Percentiles rank a stretch among this genome's conserved stretches.
Conservation (phyloP, 2,113 vertebrate genomes). For the Urocitellus parryii region DNA sequence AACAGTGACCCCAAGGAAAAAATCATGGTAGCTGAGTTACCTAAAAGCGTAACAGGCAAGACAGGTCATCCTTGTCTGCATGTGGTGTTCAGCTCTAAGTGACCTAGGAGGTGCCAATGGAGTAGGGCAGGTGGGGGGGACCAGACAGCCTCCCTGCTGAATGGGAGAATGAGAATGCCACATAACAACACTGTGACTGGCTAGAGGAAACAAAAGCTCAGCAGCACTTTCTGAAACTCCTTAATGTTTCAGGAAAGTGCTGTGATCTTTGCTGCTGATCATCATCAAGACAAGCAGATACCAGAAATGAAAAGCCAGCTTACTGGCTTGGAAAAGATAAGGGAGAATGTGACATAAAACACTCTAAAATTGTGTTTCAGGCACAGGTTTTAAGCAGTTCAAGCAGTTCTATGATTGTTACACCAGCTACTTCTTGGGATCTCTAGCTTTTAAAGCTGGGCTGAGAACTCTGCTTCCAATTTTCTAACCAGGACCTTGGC, state of each 20-base stretch:
- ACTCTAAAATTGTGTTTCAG: neutral
- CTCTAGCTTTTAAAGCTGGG: conserved; percentile 44
- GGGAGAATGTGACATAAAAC: neutral
- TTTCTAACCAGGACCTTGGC: neutral
- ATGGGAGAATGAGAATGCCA: neutral
- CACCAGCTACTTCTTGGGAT: neutral
- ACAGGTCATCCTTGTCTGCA: neutral
- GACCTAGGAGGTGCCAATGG: neutral
- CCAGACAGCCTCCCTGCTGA: neutral
- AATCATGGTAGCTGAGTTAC: neutral
- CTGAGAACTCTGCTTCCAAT: neutral
- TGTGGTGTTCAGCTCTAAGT: neutral
- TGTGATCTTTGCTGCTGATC: neutral
- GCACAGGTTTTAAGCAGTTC: neutral
- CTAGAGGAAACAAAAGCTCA: neutral
- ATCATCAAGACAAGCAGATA: conserved; percentile 33
- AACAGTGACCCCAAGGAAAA: conserved; percentile 1
- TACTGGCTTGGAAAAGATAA: conserved; percentile 12
- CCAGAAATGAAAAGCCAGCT: conserved; percentile 37
- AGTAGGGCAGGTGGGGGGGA: neutral
- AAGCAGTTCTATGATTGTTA: neutral
- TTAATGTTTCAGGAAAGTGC: neutral
- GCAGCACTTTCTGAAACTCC: neutral
- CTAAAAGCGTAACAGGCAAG: neutral
- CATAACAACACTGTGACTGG: neutral